These are phyloP conservation scores for Archips crataeganus DNA, from an alignment of 2,888 invertebrate genomes.

Conservation along the genomic window DNA sequence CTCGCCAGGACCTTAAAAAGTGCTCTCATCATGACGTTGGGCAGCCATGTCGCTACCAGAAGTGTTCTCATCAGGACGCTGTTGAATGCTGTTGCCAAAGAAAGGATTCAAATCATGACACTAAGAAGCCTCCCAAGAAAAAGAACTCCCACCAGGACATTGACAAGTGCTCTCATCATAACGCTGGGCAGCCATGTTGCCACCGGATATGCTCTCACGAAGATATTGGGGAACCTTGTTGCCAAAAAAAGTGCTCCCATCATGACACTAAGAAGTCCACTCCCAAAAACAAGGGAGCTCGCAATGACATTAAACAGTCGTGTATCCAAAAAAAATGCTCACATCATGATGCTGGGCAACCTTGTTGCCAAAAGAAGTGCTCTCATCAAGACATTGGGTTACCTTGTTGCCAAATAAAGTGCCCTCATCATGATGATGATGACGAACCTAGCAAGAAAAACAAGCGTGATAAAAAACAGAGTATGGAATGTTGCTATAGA, in stretches of 20 bases:
- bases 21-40: background rate
- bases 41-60: background rate
- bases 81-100: background rate
- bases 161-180: background rate
- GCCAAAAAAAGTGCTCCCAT: background rate
- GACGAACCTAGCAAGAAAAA: background rate
- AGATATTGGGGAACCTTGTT: background rate
- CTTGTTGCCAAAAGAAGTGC: background rate
- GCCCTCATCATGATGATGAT: background rate
- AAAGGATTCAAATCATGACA: background rate
- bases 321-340: background rate
- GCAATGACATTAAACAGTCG: background rate
- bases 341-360: background rate
- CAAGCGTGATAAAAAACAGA: background rate
- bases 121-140: background rate
- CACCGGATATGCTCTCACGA: background rate
- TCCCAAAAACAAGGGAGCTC: background rate
- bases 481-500: background rate
- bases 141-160: background rate
- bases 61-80: background rate
- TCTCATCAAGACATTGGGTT: background rate
- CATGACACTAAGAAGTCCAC: background rate
- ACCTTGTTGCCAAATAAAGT: background rate
- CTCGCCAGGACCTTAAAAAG: background rate
- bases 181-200: background rate